Evolutionary conservation across 2,797 vertebrate genomes (phyloP), one percentile per base, ranked within the genome.

Genomic region (Sebastiscus albofasciatus): DNA sequence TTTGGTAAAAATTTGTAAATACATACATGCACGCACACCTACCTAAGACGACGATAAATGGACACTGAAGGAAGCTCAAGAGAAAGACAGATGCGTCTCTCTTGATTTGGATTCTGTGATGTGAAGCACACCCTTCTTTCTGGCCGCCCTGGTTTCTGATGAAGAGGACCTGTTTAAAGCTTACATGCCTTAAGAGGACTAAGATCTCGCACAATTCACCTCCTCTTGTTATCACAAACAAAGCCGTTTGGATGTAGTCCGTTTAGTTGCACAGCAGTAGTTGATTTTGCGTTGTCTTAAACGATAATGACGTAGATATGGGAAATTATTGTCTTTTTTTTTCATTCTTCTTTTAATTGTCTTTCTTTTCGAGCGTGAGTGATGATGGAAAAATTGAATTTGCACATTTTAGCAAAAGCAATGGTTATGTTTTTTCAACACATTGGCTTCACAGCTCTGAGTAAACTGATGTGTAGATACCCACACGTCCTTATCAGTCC

Each of bases 241-340:
- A 87, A 90, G 84, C 80, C 67, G 80, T 81, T 81, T 84, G 87
- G 89, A 91, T 84, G 80, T 90, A 85, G 82, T 90, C 80, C 62
- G 59, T 89, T 73, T 89, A 89, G 92, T 93, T 93, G 88, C 90
- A 93, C 93, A 92, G 80, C 81, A 87, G 81, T 86, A 79, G 90
- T 84, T 85, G 67, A 87, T 92, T 92, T 90, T 89, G 79, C 87
- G 80, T 93, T 75, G 92, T 94, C 91, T 94, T 94, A 91, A 91
- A 90, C 85, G 81, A 89, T 87, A 80, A 88, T 82, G 86, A 75
- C 77, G 80, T 94, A 90, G 89, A 89, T 61, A 76, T 92, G 87
- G 89, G 81, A 84, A 85, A 76, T 81, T 69, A 39, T 83, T 65
- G 24, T 87, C 12, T 54, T 65, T 70, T 73, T 79, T 80, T 81